A percentile compares a stretch with the other conserved stretches of the same genome.
These are phyloP conservation scores for Bombus terrestris DNA, from an alignment of 1,140 invertebrate genomes.

Conservation along the genomic window DNA sequence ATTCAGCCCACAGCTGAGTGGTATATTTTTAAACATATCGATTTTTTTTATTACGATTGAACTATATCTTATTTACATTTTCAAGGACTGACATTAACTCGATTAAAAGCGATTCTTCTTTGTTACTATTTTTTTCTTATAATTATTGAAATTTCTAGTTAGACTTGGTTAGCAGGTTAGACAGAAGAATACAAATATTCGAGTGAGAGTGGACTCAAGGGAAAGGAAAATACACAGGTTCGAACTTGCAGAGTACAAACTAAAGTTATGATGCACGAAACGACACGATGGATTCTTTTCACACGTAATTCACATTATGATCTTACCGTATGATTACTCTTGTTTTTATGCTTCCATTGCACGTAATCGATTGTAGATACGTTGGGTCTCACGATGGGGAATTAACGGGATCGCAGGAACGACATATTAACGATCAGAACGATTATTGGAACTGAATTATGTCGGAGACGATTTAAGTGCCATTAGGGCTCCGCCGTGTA, in stretches of 20 bases:
- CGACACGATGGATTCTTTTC: not conserved
- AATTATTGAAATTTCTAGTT: too few relatives aligned
- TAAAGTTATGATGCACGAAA: not conserved
- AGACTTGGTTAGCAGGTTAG: too few relatives aligned
- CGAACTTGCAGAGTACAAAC: not conserved
- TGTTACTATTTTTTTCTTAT: too few relatives aligned
- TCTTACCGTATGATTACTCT: not conserved
- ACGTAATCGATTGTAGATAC: constrained; percentile 19
- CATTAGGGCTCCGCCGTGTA: constrained; percentile 26
- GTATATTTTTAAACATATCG: too few relatives aligned
- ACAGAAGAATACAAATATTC: too few relatives aligned
- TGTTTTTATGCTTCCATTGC: not conserved
- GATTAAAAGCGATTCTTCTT: too few relatives aligned
- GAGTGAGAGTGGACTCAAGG: too few relatives aligned
- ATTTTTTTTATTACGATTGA: too few relatives aligned
- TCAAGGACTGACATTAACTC: too few relatives aligned
- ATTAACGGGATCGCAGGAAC: constrained; percentile 67
- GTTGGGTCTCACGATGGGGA: constrained; percentile 49
- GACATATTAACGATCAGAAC: constrained; percentile 64
- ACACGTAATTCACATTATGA: not conserved
- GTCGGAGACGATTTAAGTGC: constrained; percentile 62
- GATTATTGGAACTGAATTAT: constrained; percentile 66
- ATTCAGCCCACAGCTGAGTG: too few relatives aligned
- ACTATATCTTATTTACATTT: too few relatives aligned
- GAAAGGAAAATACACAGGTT: not conserved